These are phyloP conservation scores for Gallinago jamesoni DNA, from an alignment of 2,113 vertebrate species.

Conservation along the genomic window DNA sequence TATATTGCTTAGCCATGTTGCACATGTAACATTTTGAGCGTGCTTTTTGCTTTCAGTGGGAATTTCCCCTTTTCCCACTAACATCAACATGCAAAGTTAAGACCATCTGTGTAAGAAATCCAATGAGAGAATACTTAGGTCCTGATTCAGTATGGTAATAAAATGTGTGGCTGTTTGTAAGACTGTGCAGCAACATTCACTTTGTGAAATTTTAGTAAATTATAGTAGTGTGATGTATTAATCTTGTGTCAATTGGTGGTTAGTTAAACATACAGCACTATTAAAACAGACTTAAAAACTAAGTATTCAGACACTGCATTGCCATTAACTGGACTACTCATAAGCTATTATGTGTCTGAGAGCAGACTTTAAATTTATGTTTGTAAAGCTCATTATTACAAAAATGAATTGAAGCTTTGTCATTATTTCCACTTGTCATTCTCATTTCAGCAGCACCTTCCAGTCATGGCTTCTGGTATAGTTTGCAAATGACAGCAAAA, in stretches of 20 bases:
- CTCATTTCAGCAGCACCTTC: not conserved
- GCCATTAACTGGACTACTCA: not conserved
- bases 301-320: not conserved
- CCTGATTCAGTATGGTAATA: not conserved
- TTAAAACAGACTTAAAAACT: not conserved
- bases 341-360: not conserved
- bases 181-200: not conserved
- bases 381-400: not conserved
- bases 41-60: not conserved
- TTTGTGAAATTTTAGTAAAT: not conserved
- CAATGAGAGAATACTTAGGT: not conserved
- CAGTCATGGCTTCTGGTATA: not conserved
- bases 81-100: not conserved
- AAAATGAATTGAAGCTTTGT: not conserved
- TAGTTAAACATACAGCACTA: not conserved
- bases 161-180: not conserved
- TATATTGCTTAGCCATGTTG: not conserved
- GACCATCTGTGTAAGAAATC: not conserved
- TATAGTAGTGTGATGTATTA: not conserved
- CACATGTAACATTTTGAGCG: not conserved
- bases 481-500: slow-evolving; percentile 3
- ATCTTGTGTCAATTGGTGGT: not conserved
- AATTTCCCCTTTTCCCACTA: not conserved
- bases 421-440: not conserved
- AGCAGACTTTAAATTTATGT: not conserved